Evolutionary conservation across 2,888 invertebrate genomes (phyloP), one percentile per base, ranked within the genome.

Genomic region (Germaria angustata): DNA sequence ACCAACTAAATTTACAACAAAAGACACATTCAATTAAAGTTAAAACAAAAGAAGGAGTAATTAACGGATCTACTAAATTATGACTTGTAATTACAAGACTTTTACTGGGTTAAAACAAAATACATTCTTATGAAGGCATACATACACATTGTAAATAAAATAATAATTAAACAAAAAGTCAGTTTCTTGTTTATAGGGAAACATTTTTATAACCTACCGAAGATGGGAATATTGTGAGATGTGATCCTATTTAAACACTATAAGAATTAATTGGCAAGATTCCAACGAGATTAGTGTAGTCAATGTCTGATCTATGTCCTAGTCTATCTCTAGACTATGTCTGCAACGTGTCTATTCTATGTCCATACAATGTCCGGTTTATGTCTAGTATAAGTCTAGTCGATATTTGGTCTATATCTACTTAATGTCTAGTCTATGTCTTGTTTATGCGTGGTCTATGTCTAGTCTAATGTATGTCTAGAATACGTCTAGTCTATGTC

Each of bases 11-110:
- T 3, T 24, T 68, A 55, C 65, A 51, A 72, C 81, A 77, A 68
- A 55, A 66, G 49, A 66, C 77, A 78, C 81, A 82, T 82, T 82
- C 73, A 82, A 71, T 71, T 82, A 69, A 55, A 71, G 61, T 63
- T 63, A 55, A 36, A 46, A 63, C n/a, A 59, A 76, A 76, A 72
- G 72, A 24, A 51, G 49, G 72, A 77, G 81, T 78, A 82, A 78
- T 82, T 78, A 78, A 78, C 78, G 69, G 44, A 82, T 71, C 63
- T 78, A 65, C 78, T 44, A 71, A 78, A 69, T 69, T 71, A 69
- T 66, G 55, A 32, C 46, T 36, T 32, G 63, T 65, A 82, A 75
- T 82, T 75, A 71, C 77, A 68, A 57, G 78, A 82, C 81, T 81
- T 78, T 81, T 81, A 78, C 78, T 75, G 63, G 81, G 73, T 73